phyloP scores from a whole-genome alignment of 2,888 invertebrate species.

The Poecilus cupreus region DNA sequence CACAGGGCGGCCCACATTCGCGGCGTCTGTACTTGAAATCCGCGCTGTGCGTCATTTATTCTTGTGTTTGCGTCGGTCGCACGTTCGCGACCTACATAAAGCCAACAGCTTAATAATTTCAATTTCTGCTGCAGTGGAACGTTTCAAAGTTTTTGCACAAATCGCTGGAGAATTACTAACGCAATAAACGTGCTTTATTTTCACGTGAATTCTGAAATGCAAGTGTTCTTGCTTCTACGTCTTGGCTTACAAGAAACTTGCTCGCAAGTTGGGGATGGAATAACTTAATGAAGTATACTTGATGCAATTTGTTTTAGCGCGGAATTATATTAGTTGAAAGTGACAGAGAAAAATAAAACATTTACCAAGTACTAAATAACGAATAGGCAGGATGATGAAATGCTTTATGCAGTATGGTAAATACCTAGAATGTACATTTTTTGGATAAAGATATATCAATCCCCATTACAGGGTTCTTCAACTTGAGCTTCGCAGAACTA shows the following conservation, averaged over 20 bases:
- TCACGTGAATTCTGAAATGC: constrained; percentile 19
- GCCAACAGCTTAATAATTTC: constrained; percentile 33
- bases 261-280: no score
- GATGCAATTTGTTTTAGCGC: neutral
- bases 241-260: neutral
- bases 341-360: no score
- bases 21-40: constrained; percentile 43
- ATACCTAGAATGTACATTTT: no score
- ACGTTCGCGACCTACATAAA: constrained; percentile 39
- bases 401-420: no score
- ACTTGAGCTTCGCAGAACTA: no score
- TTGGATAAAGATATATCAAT: no score
- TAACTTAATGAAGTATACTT: no score
- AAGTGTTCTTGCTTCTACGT: neutral
- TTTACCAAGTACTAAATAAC: no score
- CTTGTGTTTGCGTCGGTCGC: constrained; percentile 25
- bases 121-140: constrained; percentile 28
- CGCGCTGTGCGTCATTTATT: constrained; percentile 45
- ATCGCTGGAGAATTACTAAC: constrained; percentile 21
- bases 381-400: no score
- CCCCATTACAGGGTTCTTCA: no score
- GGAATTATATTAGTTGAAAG: no score
- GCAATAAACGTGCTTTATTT: constrained; percentile 18
- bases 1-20: neutral
- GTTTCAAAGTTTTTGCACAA: neutral